These are phyloP conservation scores for Hydractinia symbiolongicarpus DNA, from an alignment of 30 jellyfish, hydroid and myxozoan genomes.

Conservation along the genomic window DNA sequence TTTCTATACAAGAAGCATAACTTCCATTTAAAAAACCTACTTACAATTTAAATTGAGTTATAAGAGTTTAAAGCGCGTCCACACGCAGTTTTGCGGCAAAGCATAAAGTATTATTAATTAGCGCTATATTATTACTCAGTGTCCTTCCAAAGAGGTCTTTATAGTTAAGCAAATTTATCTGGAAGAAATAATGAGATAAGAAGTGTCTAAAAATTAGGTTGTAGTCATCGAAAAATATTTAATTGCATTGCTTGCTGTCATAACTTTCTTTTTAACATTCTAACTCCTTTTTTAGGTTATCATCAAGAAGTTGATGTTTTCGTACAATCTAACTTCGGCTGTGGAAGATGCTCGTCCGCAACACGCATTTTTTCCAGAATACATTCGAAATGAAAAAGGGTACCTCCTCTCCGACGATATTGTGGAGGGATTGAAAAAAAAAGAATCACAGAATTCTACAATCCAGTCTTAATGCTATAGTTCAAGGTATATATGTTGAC, in stretches of 20 bases:
- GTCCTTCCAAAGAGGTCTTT: too few relatives aligned
- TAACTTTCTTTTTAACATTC: background rate
- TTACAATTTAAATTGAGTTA: too few relatives aligned
- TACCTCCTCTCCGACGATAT: constrained; percentile 37
- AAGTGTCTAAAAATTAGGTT: too few relatives aligned
- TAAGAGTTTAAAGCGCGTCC: too few relatives aligned
- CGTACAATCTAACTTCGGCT: constrained; percentile 74
- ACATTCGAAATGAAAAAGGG: constrained; percentile 59
- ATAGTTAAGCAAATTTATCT: too few relatives aligned
- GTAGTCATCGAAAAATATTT: background rate
- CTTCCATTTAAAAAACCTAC: too few relatives aligned
- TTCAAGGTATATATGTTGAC: constrained; percentile 73
- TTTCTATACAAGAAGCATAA: too few relatives aligned
- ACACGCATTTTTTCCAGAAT: constrained; percentile 62
- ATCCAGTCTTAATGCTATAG: constrained; percentile 56
- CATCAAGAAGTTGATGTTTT: constrained; percentile 81
- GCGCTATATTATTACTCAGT: too few relatives aligned
- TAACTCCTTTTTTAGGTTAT: constrained; percentile 53
- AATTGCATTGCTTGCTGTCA: background rate
- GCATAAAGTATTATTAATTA: too few relatives aligned
- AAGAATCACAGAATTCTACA: constrained; percentile 55
- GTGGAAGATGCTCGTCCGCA: constrained; percentile 79
- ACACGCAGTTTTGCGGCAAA: too few relatives aligned
- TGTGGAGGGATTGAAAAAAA: constrained; percentile 51
- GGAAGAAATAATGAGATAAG: too few relatives aligned